phyloP scores from a whole-genome alignment of 2,113 vertebrate genomes.

The Amphiprion ocellaris region DNA sequence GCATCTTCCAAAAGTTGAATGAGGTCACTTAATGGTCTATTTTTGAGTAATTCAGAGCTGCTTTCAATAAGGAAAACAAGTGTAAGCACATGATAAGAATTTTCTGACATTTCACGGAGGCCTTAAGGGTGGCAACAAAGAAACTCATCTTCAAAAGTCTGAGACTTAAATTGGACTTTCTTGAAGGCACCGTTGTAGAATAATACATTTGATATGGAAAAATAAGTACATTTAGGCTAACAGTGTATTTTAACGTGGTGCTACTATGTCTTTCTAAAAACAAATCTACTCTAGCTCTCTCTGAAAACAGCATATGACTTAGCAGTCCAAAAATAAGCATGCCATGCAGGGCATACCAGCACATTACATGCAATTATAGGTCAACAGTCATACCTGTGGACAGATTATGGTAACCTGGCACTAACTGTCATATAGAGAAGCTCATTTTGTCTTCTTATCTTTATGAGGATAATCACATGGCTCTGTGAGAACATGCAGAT shows the following conservation, averaged over 20 bases:
- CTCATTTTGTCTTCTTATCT: slow-evolving; percentile 65
- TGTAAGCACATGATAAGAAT: not conserved
- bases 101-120: not conserved
- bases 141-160: not conserved
- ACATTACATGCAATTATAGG: not conserved
- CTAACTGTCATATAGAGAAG: slow-evolving; percentile 53
- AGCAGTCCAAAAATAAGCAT: too few species aligned
- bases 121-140: not conserved
- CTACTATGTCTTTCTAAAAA: too few species aligned
- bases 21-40: too few species aligned
- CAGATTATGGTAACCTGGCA: slow-evolving; percentile 36
- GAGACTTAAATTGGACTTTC: not conserved
- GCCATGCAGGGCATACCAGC: not conserved
- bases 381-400: slow-evolving; percentile 2
- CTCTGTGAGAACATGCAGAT: slow-evolving; percentile 79
- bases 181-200: not conserved
- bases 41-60: too few species aligned
- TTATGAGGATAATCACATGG: slow-evolving; percentile 70
- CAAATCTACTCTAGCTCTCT: too few species aligned
- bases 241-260: not conserved
- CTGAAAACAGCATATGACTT: too few species aligned
- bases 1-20: too few species aligned
- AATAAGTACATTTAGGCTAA: too few species aligned
- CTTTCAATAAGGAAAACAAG: not conserved
- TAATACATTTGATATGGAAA: not conserved